Base-by-base conservation (phyloP, 1,140 invertebrate species). In the Galendromus occidentalis region DNA sequence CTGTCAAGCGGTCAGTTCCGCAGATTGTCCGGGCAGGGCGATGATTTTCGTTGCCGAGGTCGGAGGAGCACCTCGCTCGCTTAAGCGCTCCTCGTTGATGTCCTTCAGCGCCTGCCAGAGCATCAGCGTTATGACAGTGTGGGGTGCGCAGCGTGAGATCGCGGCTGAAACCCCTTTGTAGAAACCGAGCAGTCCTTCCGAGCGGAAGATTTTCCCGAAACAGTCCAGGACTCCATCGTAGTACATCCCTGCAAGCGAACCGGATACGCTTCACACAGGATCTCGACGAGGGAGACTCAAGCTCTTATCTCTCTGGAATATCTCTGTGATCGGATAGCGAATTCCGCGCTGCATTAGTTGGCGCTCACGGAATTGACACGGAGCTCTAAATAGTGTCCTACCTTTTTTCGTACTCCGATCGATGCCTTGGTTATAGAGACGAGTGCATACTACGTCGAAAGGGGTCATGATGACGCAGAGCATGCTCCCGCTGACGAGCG, bases 401-500 rank as follows among this genome's bases (percentile, higher is more conserved):
- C 51, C 85, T 45, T 70, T 71, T 14, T 76, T 75, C 25, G 66
- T 65, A 63, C 47, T 65, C 12, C 68, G 64, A 65, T 74, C 71
- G 12, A 75, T 67, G 2, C 86, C 83, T 83, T 94, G 91, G 77
- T 94, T 94, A 69, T 91, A 94, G 14, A 95, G 76, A 63, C 90
- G 79, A 0, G 88, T 92, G 1, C 88, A 85, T 45, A 94, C 81
- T 0, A 92, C 85, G 76, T 95, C 91, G 69, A 92, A 89, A 0
- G 91, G 91, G 30, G 88, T 89, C 77, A 92, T 88, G 42, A 82
- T 82, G 0, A 87, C 59, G 0, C 86, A 85, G 73, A 92, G 86
- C 14, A 85, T 81, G 14, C 86, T 74, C 1, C 89, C 89, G 17
- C 87, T 86, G 7, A 88, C 75, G 70, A 86, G 81, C 25, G 51